Conservation (phyloP, 2,797 vertebrate genomes). For the Sciurus vulgaris region DNA sequence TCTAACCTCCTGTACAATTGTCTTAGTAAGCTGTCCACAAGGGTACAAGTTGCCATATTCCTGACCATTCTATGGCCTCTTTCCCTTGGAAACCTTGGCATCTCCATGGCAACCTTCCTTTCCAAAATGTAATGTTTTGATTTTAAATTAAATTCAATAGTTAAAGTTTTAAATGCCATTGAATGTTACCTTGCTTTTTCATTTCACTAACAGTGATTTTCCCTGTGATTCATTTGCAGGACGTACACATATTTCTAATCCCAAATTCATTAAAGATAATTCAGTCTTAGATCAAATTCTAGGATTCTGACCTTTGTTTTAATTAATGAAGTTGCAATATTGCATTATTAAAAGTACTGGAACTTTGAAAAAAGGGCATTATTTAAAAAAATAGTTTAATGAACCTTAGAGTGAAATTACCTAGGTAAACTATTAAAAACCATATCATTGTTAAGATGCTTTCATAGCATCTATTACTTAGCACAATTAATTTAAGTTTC, state of each 20-base stretch:
- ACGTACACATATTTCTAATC: neutral
- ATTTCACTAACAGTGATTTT: conserved; percentile 40
- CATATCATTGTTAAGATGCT: conserved; percentile 9
- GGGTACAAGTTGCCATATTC: neutral
- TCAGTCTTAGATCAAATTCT: neutral
- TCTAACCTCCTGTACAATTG: neutral
- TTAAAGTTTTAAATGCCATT: neutral
- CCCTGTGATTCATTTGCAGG: neutral
- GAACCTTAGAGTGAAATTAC: neutral
- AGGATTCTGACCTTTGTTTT: conserved; percentile 51
- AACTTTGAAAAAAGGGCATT: neutral
- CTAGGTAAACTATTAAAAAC: conserved; percentile 39
- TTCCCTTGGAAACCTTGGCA: neutral
- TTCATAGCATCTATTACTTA: conserved; percentile 61
- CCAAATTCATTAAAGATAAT: conserved; percentile 29
- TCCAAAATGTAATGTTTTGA: neutral
- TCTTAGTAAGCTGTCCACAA: neutral
- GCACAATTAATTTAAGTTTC: conserved; percentile 65
- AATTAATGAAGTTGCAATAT: conserved; percentile 20
- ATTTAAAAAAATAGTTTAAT: conserved; percentile 56
- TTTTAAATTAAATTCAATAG: conserved; percentile 1
- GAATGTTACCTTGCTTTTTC: neutral
- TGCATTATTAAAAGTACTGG: conserved; percentile 32
- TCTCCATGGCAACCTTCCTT: neutral
- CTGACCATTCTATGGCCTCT: neutral